These are phyloP conservation scores for Erythrocebus patas DNA, from an alignment of 2,113 vertebrate species.

Conservation along the genomic window DNA sequence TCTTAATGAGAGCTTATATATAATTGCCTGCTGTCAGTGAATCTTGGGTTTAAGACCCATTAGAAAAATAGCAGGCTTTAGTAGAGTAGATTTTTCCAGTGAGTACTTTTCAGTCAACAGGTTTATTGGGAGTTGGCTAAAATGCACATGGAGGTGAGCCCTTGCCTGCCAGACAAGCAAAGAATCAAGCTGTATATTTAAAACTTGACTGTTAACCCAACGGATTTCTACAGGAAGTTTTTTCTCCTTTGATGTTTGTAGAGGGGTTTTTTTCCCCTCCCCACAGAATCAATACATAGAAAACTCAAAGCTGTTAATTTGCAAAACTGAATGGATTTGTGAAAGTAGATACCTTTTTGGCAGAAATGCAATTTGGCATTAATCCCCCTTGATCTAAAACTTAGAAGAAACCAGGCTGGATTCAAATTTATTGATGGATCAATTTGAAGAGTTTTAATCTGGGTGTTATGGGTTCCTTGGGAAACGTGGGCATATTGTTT, in stretches of 20 bases:
- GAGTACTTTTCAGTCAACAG: not conserved
- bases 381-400: not conserved
- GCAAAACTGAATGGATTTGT: not conserved
- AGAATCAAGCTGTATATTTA: not conserved
- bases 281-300: not conserved
- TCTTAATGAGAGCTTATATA: not conserved
- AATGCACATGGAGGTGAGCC: not conserved
- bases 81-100: not conserved
- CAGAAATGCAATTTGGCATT: not conserved
- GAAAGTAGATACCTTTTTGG: not conserved
- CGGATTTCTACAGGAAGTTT: not conserved
- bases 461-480: not conserved
- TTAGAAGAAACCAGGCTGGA: not conserved
- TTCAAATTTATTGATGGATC: not conserved
- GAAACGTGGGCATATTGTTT: not conserved
- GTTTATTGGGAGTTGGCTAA: not conserved
- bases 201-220: not conserved
- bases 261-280: not conserved
- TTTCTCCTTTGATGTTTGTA: not conserved
- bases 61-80: not conserved
- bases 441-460: not conserved
- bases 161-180: not conserved
- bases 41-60: not conserved
- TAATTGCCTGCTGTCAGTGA: not conserved
- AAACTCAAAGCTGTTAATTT: conserved; percentile 7